A percentile compares a stretch with the other conserved stretches of the same genome.
phyloP scores from a whole-genome alignment of 2,888 invertebrate genomes.

The Morpho helenor region DNA sequence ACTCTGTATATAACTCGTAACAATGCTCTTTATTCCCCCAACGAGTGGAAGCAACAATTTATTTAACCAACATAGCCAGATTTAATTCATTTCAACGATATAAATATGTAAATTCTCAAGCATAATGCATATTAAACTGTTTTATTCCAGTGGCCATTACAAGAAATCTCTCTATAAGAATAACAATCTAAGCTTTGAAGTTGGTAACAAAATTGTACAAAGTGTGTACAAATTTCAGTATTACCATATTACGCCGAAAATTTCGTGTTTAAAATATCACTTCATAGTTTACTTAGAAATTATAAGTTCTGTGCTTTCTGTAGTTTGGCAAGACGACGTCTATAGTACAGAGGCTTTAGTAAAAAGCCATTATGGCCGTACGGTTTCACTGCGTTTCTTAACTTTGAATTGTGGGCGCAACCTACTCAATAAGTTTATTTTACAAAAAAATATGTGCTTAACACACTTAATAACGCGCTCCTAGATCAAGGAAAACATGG shows the following conservation, averaged over 20 bases:
- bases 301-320: too few relatives aligned
- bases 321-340: too few relatives aligned
- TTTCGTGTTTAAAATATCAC: too few relatives aligned
- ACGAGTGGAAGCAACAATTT: constrained; percentile 17
- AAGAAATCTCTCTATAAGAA: neutral
- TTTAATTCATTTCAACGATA: constrained; percentile 21
- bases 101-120: constrained; percentile 22
- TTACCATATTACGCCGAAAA: too few relatives aligned
- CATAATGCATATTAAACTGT: constrained; percentile 19
- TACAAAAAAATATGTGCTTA: neutral
- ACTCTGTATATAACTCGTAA: neutral
- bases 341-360: neutral
- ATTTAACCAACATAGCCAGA: constrained; percentile 21
- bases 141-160: constrained; percentile 16
- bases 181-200: too few relatives aligned
- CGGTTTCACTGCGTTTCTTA: neutral
- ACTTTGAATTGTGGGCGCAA: neutral
- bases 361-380: neutral
- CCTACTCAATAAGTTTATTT: neutral
- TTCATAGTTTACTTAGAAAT: too few relatives aligned
- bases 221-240: neutral
- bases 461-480: neutral
- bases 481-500: neutral
- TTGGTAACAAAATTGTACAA: neutral
- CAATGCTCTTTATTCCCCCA: constrained; percentile 1